Conservation (phyloP, 2,113 vertebrate genomes). For the Parus major region DNA sequence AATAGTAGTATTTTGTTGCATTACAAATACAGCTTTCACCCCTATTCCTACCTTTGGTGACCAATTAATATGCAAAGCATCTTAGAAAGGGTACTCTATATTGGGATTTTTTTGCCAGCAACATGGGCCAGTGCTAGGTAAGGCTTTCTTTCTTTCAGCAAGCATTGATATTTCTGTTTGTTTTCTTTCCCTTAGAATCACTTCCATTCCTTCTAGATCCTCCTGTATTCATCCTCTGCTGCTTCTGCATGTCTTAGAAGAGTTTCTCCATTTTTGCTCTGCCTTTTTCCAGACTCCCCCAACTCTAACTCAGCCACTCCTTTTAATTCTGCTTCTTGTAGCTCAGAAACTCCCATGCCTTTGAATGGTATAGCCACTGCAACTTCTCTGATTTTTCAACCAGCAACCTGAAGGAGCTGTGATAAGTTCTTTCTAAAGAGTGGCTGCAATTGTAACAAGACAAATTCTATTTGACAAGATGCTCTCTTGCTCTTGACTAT, state of each 20-base stretch:
- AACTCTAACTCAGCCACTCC: neutral
- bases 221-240: neutral
- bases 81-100: neutral
- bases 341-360: neutral
- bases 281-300: neutral
- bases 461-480: neutral
- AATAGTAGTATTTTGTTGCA: neutral
- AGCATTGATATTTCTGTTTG: neutral
- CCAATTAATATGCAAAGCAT: neutral
- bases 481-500: neutral
- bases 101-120: neutral
- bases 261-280: neutral
- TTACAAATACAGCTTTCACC: neutral
- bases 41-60: neutral
- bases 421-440: neutral
- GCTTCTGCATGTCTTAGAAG: neutral
- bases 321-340: neutral
- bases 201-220: neutral
- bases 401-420: neutral
- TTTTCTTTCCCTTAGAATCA: neutral
- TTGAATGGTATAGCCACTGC: neutral
- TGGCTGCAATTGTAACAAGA: neutral
- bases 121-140: neutral
- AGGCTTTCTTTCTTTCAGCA: neutral
- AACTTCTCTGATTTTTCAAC: neutral